Conservation (phyloP, 64 coral and sea anemone species). For the Porites lutea region DNA sequence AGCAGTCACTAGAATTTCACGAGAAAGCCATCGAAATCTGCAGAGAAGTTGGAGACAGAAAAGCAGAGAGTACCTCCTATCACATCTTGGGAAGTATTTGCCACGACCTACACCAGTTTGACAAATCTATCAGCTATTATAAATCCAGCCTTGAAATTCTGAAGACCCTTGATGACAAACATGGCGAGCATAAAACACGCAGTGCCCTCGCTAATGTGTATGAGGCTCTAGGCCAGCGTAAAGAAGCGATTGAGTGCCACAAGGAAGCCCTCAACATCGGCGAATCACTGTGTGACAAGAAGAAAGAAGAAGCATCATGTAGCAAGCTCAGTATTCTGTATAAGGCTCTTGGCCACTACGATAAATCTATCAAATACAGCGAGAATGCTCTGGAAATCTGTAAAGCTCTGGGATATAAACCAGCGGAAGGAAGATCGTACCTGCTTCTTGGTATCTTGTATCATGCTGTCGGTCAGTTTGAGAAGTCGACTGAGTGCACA, state of each 20-base stretch:
- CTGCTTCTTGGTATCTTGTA: conserved; percentile 11
- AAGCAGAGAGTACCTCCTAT: not conserved
- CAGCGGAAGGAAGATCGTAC: conserved; percentile 12
- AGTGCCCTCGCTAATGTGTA: not conserved
- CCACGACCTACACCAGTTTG: conserved; percentile 20
- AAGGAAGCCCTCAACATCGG: conserved; percentile 12
- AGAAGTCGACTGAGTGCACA: conserved; percentile 23
- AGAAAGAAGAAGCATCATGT: conserved; percentile 4
- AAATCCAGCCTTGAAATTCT: conserved; percentile 13
- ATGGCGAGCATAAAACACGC: not conserved
- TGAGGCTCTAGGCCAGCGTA: conserved; percentile 6
- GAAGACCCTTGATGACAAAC: not conserved
- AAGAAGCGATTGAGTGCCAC: conserved; percentile 12
- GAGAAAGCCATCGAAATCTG: conserved; percentile 14
- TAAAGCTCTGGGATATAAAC: conserved; percentile 18
- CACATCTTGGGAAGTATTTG: conserved; percentile 12
- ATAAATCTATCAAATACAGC: conserved; percentile 14
- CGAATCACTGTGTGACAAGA: not conserved
- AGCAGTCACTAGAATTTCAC: not conserved
- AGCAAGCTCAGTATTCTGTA: conserved; percentile 32
- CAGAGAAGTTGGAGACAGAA: not conserved
- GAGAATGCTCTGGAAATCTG: conserved; percentile 28
- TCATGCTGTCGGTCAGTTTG: not conserved
- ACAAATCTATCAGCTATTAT: conserved; percentile 33
- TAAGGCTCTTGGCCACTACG: not conserved